Percentiles rank a stretch among this genome's conserved stretches.
Conservation (phyloP, 1,140 invertebrate genomes). For the Drosophila aff. region DNA sequence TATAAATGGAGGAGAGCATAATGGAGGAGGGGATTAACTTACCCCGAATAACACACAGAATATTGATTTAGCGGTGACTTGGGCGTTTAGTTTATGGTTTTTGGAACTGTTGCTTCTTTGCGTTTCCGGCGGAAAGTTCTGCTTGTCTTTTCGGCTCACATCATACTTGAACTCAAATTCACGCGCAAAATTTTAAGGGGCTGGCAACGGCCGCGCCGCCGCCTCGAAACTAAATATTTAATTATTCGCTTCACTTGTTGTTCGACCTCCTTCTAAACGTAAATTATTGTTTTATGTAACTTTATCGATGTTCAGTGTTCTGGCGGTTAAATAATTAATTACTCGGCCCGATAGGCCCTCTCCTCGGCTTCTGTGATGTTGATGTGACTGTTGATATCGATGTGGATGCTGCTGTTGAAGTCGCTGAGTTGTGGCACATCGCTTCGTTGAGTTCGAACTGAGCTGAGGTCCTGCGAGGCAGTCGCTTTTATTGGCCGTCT, state of each 20-base stretch:
- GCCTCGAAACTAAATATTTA: conserved; percentile 27
- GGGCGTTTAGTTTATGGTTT: conserved; percentile 36
- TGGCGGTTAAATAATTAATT: conserved; percentile 44
- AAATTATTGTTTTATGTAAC: conserved; percentile 24
- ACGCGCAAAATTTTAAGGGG: conserved; percentile 6
- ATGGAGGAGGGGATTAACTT: conserved; percentile 15
- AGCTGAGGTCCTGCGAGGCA: conserved; percentile 41
- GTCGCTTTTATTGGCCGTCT: conserved; percentile 73
- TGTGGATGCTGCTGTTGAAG: conserved; percentile 21
- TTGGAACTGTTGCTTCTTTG: conserved; percentile 42
- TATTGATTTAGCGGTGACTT: conserved; percentile 49
- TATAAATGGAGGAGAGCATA: conserved; percentile 1
- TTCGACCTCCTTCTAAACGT: background rate
- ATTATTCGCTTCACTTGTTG: background rate
- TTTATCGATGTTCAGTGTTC: conserved; percentile 17
- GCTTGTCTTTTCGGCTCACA: conserved; percentile 12
- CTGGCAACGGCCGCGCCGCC: conserved; percentile 24
- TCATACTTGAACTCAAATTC: conserved; percentile 8
- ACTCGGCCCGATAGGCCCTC: conserved; percentile 22
- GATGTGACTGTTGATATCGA: conserved; percentile 14
- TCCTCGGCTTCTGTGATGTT: conserved; percentile 31
- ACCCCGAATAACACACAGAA: conserved; percentile 43
- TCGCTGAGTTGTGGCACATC: conserved; percentile 63
- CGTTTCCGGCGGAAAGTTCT: conserved; percentile 30
- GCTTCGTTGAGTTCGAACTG: conserved; percentile 77